phyloP scores from a whole-genome alignment of 1,140 invertebrate species.

The Psilanteris sp. region DNA sequence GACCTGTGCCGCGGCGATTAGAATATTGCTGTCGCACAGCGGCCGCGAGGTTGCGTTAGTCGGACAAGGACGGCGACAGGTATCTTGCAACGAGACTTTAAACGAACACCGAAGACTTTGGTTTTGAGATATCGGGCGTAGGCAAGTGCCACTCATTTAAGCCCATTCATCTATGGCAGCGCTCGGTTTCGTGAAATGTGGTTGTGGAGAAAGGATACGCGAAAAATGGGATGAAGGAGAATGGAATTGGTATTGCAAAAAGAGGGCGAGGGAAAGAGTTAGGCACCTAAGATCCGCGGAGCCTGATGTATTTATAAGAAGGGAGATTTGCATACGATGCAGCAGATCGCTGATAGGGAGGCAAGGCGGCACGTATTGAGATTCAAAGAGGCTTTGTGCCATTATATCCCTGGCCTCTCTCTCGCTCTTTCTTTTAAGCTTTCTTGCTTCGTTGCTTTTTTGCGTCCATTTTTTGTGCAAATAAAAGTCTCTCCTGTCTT shows the following conservation, averaged over 20 bases:
- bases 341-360: constrained; percentile 78
- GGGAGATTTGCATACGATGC: constrained; percentile 80
- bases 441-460: constrained; percentile 48
- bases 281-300: constrained; percentile 74
- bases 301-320: constrained; percentile 81
- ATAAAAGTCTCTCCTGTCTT: constrained; percentile 62
- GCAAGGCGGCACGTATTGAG: constrained; percentile 73
- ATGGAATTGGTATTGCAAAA: constrained; percentile 49
- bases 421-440: constrained; percentile 38
- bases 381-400: constrained; percentile 80
- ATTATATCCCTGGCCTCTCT: constrained; percentile 73
- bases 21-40: not conserved
- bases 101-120: not conserved
- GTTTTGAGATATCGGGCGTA: constrained; percentile 9
- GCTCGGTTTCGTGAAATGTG: constrained; percentile 32
- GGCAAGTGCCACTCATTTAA: constrained; percentile 31
- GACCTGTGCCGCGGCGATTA: constrained; percentile 22
- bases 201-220: constrained; percentile 35
- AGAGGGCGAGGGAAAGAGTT: constrained; percentile 50
- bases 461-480: constrained; percentile 62
- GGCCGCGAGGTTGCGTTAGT: no score
- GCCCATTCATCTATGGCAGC: constrained; percentile 31
- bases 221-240: constrained; percentile 35
- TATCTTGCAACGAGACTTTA: constrained; percentile 8
- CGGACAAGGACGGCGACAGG: not conserved